Conservation (phyloP, 2,113 vertebrate genomes). For the Xiphias gladius region DNA sequence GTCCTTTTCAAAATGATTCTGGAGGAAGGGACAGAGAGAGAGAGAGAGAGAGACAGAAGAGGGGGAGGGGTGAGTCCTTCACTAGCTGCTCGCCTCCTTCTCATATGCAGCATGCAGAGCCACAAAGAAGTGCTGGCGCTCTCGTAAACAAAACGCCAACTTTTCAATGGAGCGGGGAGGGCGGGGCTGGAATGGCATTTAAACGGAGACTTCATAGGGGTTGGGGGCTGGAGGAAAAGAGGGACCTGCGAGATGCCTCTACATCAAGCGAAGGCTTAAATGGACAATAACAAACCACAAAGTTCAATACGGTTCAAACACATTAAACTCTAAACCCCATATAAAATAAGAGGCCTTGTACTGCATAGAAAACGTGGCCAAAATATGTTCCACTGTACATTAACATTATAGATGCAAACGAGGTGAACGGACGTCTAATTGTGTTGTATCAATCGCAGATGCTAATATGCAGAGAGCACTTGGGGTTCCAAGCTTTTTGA, state of each 20-base stretch:
- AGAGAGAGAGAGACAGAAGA: constrained; percentile 49
- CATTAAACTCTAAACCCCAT: neutral
- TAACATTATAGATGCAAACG: constrained; percentile 42
- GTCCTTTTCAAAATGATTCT: constrained; percentile 77
- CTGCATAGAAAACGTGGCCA: neutral
- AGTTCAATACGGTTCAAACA: constrained; percentile 47
- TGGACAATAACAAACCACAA: constrained; percentile 42
- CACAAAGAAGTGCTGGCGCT: constrained; percentile 75
- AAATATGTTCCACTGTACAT: constrained; percentile 36
- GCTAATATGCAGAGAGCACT: constrained; percentile 62
- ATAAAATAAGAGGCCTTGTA: neutral
- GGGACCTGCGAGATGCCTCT: constrained; percentile 35
- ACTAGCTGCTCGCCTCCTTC: constrained; percentile 54
- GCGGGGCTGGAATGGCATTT: constrained; percentile 66
- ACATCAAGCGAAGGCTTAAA: constrained; percentile 32
- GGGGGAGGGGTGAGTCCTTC: constrained; percentile 72
- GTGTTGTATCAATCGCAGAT: constrained; percentile 50
- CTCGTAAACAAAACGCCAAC: constrained; percentile 81
- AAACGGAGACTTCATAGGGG: constrained; percentile 46
- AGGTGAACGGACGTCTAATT: constrained; percentile 16
- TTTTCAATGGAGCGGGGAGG: constrained; percentile 72
- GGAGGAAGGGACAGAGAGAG: constrained; percentile 36
- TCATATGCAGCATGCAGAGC: constrained; percentile 55
- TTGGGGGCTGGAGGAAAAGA: neutral
- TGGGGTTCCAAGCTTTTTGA: constrained; percentile 63